A percentile compares a stretch with the other conserved stretches of the same genome.
These are phyloP conservation scores for Anguilla japonica DNA, from an alignment of 2,113 vertebrate genomes.

Conservation along the genomic window DNA sequence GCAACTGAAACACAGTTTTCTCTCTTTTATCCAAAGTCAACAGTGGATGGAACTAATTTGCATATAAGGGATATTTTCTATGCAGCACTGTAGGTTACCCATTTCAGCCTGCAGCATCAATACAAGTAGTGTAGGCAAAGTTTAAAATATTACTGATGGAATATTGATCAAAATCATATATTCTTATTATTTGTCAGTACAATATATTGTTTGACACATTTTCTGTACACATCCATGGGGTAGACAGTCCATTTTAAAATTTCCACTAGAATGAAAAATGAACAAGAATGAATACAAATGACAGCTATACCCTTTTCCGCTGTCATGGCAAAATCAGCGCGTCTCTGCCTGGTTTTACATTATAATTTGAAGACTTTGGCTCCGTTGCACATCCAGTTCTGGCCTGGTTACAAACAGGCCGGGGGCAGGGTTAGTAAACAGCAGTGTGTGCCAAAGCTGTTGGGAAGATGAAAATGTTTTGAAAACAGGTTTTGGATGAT, in stretches of 20 bases:
- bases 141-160: neutral
- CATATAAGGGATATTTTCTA: neutral
- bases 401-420: neutral
- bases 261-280: too few species aligned
- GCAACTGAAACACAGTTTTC: conserved; percentile 4
- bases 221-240: too few species aligned
- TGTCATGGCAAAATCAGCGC: neutral
- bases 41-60: conserved; percentile 1
- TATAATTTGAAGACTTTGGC: neutral
- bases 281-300: neutral
- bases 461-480: neutral
- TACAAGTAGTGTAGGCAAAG: neutral
- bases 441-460: neutral
- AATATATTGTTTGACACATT: too few species aligned
- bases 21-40: conserved; percentile 4
- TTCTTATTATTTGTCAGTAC: neutral
- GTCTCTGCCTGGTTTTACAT: neutral
- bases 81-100: neutral
- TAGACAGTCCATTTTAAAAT: too few species aligned
- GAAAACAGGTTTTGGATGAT: neutral
- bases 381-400: neutral
- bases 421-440: neutral
- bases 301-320: neutral
- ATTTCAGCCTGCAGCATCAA: neutral
- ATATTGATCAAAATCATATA: neutral